Conservation (phyloP, 2,888 invertebrate genomes). For the Candidula unifasciata region DNA sequence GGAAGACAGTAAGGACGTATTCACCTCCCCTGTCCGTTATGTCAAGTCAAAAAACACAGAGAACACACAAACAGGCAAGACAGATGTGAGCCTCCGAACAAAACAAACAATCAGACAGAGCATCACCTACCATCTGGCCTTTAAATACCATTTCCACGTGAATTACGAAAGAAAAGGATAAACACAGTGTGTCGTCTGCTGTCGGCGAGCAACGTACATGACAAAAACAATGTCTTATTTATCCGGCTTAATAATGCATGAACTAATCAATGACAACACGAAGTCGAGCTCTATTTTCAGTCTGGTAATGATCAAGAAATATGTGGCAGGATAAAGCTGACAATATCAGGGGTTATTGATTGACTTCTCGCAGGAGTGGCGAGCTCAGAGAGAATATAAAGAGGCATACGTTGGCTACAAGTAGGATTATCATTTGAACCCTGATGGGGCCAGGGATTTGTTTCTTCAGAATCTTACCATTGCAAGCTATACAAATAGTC, state of each 20-base stretch:
- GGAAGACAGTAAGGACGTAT: neutral
- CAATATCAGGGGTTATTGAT: constrained; percentile 22
- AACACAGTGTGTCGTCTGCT: neutral
- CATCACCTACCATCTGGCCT: constrained; percentile 20
- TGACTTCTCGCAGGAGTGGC: neutral
- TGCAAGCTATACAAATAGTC: too few relatives aligned
- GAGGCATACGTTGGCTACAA: too few relatives aligned
- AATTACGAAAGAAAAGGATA: neutral
- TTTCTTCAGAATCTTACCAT: too few relatives aligned
- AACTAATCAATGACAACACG: neutral
- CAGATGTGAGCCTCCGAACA: neutral
- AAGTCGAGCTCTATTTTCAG: constrained; percentile 10
- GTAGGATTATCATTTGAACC: too few relatives aligned
- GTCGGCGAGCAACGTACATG: neutral
- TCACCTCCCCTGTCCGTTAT: neutral
- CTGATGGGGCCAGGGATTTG: too few relatives aligned
- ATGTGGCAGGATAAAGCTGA: constrained; percentile 14
- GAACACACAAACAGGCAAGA: neutral
- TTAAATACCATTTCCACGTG: constrained; percentile 10
- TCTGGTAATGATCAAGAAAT: neutral
- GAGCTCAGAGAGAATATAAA: too few relatives aligned
- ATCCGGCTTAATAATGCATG: constrained; percentile 4
- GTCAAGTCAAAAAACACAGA: neutral
- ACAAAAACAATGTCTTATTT: neutral
- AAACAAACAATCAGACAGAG: neutral